Conservation (phyloP, 2,888 invertebrate species). For the Galeruca laticollis region DNA sequence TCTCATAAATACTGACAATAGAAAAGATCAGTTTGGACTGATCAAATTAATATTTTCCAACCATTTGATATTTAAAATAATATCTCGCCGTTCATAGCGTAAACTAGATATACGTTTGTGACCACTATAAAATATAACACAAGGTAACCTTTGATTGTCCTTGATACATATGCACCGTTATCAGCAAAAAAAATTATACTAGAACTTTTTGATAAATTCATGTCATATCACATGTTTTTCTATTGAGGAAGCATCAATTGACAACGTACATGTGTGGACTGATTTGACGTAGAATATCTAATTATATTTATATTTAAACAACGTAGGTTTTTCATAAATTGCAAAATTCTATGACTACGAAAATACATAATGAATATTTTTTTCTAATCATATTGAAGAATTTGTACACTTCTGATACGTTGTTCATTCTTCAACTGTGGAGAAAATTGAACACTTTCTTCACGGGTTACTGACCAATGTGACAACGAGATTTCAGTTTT, state of each 20-base stretch:
- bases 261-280: not conserved
- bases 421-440: no score
- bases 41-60: not conserved
- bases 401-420: no score
- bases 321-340: not conserved
- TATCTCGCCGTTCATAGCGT: not conserved
- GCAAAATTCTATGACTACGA: no score
- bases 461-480: no score
- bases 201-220: constrained; percentile 4
- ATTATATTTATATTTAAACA: not conserved
- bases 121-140: constrained; percentile 23
- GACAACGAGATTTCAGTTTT: no score
- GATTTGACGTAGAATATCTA: not conserved
- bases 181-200: constrained; percentile 7
- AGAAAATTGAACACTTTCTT: no score
- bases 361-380: no score
- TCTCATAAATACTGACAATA: no score
- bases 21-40: no score
- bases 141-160: constrained; percentile 29
- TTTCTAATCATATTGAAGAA: no score
- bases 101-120: not conserved
- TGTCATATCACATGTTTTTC: not conserved
- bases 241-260: not conserved
- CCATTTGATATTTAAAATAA: not conserved
- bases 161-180: constrained; percentile 16